Percentiles rank a stretch among this genome's conserved stretches.
Conservation (phyloP, 2,888 invertebrate species). For the Alentia gelatinosa region DNA sequence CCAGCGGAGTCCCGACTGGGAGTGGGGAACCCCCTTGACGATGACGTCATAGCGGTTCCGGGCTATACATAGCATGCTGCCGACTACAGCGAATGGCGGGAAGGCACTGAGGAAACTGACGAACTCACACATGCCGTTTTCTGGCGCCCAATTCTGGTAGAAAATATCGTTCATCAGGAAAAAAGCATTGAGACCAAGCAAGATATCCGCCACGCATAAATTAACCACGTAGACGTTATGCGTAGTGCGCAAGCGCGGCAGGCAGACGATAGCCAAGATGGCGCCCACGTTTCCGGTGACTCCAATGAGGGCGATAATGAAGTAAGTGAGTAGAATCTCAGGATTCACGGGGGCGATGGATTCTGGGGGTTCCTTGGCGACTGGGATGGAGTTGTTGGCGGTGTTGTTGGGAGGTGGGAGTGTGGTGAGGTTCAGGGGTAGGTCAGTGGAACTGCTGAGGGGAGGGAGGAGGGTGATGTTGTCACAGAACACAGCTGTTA, state of each 20-base stretch:
- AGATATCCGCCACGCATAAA: conserved; percentile 35
- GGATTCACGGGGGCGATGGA: not conserved
- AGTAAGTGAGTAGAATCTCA: not conserved
- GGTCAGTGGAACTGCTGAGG: not conserved
- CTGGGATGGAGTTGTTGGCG: not conserved
- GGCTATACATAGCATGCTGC: conserved; percentile 25
- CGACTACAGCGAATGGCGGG: conserved; percentile 32
- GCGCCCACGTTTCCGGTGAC: conserved; percentile 4
- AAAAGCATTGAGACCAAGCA: conserved; percentile 39
- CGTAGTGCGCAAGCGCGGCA: conserved; percentile 20
- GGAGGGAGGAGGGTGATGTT: no score
- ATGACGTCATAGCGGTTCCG: conserved; percentile 21
- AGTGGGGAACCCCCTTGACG: not conserved
- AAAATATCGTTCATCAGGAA: not conserved
- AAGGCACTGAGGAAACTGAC: conserved; percentile 30
- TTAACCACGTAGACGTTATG: conserved; percentile 54
- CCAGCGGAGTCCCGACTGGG: not conserved
- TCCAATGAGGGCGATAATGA: not conserved
- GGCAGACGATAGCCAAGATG: not conserved
- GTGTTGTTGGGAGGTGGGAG: not conserved
- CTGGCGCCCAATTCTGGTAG: not conserved
- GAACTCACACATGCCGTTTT: not conserved
- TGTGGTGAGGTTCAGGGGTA: not conserved
- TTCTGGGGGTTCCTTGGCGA: not conserved
- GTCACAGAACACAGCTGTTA: no score